Percentiles rank a stretch among this genome's conserved stretches.
These are phyloP conservation scores for Zygaena filipendulae DNA, from an alignment of 2,888 invertebrate species.

Conservation along the genomic window DNA sequence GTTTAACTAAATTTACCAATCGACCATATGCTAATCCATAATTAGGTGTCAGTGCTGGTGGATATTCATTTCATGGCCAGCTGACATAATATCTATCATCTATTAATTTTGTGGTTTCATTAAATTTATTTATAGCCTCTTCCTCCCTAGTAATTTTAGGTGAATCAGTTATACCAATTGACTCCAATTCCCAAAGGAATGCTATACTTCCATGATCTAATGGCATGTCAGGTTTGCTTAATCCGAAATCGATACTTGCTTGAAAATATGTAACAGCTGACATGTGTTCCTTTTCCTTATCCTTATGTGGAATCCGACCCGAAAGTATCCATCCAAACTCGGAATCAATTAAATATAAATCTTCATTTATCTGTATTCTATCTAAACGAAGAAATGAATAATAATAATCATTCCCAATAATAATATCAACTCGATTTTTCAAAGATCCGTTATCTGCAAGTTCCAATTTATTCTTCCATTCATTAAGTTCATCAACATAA, in stretches of 20 bases:
- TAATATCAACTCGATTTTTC: constrained; percentile 11
- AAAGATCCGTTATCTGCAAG: constrained; percentile 15
- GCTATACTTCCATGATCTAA: constrained; percentile 8
- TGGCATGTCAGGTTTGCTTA: constrained; percentile 14
- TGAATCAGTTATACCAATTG: constrained; percentile 18
- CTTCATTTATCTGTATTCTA: constrained; percentile 9
- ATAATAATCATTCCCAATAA: constrained; percentile 19
- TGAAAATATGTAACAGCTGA: constrained; percentile 15
- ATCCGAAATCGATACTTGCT: not conserved
- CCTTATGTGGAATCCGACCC: too few species aligned
- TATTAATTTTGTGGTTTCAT: constrained; percentile 7
- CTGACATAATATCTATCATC: constrained; percentile 12
- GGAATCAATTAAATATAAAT: constrained; percentile 14
- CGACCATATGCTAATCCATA: constrained; percentile 13
- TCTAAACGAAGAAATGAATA: constrained; percentile 11
- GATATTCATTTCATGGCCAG: constrained; percentile 15
- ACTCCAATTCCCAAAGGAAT: constrained; percentile 17
- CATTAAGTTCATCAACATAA: too few species aligned
- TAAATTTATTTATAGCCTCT: too few species aligned
- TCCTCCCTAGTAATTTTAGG: constrained; percentile 11
- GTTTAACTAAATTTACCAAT: constrained; percentile 8
- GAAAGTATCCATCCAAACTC: constrained; percentile 17
- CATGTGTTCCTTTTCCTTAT: constrained; percentile 1
- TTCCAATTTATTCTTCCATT: constrained; percentile 4
- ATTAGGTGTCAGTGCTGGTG: constrained; percentile 12